These are phyloP conservation scores for Meriones psammophilus DNA, from an alignment of 2,797 vertebrate genomes.

Conservation along the genomic window DNA sequence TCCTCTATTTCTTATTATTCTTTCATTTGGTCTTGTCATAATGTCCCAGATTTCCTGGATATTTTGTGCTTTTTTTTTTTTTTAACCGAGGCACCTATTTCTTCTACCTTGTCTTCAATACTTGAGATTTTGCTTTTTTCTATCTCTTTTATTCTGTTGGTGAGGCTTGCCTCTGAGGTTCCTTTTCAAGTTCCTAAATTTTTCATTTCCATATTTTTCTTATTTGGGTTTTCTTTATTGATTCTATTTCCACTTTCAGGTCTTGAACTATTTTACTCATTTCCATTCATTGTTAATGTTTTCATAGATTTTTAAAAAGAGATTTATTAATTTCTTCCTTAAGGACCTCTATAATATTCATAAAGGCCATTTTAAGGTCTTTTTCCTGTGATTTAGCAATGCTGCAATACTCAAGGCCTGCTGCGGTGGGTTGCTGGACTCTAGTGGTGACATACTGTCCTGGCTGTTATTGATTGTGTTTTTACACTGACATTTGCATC, in stretches of 20 bases:
- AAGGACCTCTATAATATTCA: not conserved
- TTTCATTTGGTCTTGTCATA: not conserved
- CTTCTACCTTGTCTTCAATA: not conserved
- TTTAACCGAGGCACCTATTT: not conserved
- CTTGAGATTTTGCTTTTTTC: not conserved
- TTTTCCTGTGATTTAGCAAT: not conserved
- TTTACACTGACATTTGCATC: not conserved
- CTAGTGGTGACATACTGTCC: not conserved
- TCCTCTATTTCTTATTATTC: not conserved
- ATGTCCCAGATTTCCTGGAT: not conserved
- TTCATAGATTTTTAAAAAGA: not conserved
- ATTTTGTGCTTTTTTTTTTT: not conserved
- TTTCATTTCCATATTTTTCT: not conserved
- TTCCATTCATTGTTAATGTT: not conserved
- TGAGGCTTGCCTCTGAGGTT: not conserved
- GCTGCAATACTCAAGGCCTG: not conserved
- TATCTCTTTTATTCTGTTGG: no score
- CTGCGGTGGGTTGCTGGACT: not conserved
- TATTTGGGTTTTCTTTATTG: not conserved
- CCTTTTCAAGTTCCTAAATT: not conserved
- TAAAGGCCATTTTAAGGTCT: not conserved
- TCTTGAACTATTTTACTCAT: no score
- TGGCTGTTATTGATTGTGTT: no score
- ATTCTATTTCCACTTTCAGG: not conserved
- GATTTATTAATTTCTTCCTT: not conserved